phyloP scores from a whole-genome alignment of 2,888 invertebrate genomes.

The Chrysomela aeneicollis region DNA sequence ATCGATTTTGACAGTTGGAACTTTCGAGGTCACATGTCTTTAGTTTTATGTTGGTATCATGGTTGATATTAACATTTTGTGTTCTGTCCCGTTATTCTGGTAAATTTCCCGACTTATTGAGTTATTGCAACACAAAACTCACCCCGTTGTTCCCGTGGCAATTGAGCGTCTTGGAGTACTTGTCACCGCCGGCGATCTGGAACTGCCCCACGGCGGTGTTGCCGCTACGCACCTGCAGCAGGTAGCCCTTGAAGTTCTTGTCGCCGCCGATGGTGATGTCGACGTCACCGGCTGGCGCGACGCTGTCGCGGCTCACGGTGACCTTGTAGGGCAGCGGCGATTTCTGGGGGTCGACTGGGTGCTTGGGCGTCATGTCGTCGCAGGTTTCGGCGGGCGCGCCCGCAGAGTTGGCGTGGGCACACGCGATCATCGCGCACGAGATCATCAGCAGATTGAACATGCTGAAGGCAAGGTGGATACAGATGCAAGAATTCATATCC shows the following conservation, averaged over 20 bases:
- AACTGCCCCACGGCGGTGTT: slow-evolving; percentile 71
- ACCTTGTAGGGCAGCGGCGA: slow-evolving; percentile 67
- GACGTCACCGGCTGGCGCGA: slow-evolving; percentile 59
- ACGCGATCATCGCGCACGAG: slow-evolving; percentile 11
- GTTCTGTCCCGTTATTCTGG: no score
- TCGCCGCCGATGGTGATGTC: slow-evolving; percentile 67
- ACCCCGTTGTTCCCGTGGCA: slow-evolving; percentile 65
- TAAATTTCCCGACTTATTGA: no score
- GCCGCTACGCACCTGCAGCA: slow-evolving; percentile 71
- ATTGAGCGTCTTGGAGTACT: slow-evolving; percentile 64
- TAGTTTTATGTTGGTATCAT: no score
- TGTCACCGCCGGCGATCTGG: slow-evolving; percentile 63
- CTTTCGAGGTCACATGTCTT: no score
- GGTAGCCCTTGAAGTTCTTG: slow-evolving; percentile 69
- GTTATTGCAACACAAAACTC: no score
- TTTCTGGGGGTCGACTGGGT: slow-evolving; percentile 68
- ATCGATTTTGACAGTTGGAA: no score
- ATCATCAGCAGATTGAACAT: slow-evolving; percentile 25
- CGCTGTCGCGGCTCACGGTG: slow-evolving; percentile 46
- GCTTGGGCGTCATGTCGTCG: slow-evolving; percentile 73
- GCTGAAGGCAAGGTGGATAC: no score
- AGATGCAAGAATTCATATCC: no score
- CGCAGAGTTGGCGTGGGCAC: slow-evolving; percentile 58
- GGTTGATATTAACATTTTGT: no score
- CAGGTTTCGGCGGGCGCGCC: slow-evolving; percentile 73